These are phyloP conservation scores for Nasonia longicornis DNA, from an alignment of 1,140 invertebrate species.

Conservation along the genomic window DNA sequence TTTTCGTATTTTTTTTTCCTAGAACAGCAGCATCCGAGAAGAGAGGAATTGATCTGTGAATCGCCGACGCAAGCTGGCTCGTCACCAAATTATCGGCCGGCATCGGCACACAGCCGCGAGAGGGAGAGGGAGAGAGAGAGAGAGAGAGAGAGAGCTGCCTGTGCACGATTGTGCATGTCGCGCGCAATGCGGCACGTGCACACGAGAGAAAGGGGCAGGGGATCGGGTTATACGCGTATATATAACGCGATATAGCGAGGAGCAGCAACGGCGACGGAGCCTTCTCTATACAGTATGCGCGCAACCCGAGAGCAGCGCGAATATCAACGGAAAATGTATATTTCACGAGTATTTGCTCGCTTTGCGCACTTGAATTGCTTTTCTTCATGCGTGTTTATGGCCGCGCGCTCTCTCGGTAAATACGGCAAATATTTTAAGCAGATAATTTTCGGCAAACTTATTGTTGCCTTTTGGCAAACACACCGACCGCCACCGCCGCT, in stretches of 20 bases:
- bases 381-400: not conserved
- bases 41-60: slow-evolving; percentile 18
- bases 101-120: not conserved
- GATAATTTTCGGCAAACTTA: not conserved
- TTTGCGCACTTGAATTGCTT: slow-evolving; percentile 2
- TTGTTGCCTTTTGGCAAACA: not conserved
- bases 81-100: slow-evolving; percentile 42
- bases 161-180: not conserved
- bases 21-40: not conserved
- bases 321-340: slow-evolving; percentile 15
- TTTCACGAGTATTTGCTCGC: slow-evolving; percentile 15
- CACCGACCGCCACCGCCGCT: too few species aligned
- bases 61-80: slow-evolving; percentile 38
- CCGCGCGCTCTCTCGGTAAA: not conserved
- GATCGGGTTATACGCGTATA: not conserved
- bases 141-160: too few species aligned
- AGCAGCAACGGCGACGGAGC: not conserved
- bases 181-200: slow-evolving; percentile 24
- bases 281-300: not conserved
- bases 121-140: too few species aligned
- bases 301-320: not conserved
- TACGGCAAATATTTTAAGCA: not conserved
- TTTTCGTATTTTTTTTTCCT: not conserved
- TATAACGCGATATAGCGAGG: not conserved
- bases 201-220: not conserved